Evolutionary conservation across 2,797 vertebrate genomes (phyloP).

Genomic region (Platyrinchus mystaceus): DNA sequence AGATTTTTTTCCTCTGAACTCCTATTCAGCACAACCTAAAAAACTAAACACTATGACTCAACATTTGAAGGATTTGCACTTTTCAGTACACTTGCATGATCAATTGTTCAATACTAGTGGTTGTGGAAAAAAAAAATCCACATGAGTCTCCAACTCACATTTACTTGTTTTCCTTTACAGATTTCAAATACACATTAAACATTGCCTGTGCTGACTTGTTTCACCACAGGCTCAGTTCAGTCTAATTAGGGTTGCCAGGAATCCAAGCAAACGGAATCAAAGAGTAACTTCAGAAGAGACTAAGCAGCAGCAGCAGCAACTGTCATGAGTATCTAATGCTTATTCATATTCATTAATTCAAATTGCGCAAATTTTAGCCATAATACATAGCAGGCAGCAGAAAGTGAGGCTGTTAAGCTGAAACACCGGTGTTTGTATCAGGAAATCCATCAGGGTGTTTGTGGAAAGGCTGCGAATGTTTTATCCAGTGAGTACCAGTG

Average conservation of each 20-base stretch:
- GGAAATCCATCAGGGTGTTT: not conserved
- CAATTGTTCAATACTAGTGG: not conserved
- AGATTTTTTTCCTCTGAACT: not conserved
- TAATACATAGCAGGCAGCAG: slow-evolving; percentile 4
- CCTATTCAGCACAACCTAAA: not conserved
- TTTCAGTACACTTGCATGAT: not conserved
- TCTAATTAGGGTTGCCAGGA: slow-evolving; percentile 55
- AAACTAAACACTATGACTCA: not conserved
- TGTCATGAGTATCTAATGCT: slow-evolving; percentile 25
- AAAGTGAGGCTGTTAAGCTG: slow-evolving; percentile 2
- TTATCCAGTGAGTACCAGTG: not conserved
- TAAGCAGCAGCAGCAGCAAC: slow-evolving; percentile 30
- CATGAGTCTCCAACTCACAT: not conserved
- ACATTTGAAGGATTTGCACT: not conserved
- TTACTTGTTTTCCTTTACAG: not conserved
- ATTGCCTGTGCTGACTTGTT: slow-evolving; percentile 8
- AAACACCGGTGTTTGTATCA: not conserved
- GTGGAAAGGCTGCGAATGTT: not conserved
- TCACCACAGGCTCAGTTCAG: slow-evolving; percentile 34
- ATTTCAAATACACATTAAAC: slow-evolving; percentile 33
- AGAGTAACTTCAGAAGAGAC: slow-evolving; percentile 50
- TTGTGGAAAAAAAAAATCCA: not conserved
- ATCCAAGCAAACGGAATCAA: slow-evolving; percentile 43
- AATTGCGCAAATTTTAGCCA: slow-evolving; percentile 1
- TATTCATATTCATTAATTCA: slow-evolving; percentile 21